Percentiles rank a stretch among this genome's conserved stretches.
phyloP scores from a whole-genome alignment of 2,797 vertebrate genomes.

The Amblyraja radiata region DNA sequence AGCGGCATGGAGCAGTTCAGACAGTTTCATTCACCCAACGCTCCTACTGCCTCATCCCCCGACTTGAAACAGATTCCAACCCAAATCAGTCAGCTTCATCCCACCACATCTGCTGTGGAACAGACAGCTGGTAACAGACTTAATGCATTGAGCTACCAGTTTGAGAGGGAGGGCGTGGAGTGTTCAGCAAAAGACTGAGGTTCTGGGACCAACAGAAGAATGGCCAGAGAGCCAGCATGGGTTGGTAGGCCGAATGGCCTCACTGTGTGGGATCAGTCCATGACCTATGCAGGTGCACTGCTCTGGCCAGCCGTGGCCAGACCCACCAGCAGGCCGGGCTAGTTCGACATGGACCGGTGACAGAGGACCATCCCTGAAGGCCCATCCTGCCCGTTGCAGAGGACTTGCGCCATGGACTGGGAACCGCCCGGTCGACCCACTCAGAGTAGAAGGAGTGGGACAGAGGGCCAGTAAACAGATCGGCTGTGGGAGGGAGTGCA shows the following conservation, averaged over 20 bases:
- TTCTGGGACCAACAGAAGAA: neutral
- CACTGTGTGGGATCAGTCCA: neutral
- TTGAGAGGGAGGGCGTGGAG: neutral
- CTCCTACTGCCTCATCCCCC: neutral
- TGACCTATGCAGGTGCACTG: neutral
- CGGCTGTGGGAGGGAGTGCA: too few species aligned
- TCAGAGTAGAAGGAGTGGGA: too few species aligned
- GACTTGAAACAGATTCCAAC: neutral
- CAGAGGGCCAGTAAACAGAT: too few species aligned
- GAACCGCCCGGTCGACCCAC: too few species aligned
- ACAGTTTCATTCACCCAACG: neutral
- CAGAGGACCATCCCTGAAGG: too few species aligned
- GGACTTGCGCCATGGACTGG: too few species aligned
- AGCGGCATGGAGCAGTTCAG: neutral
- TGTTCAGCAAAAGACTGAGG: neutral
- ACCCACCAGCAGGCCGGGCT: neutral
- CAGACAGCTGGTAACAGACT: neutral
- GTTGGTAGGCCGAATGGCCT: neutral
- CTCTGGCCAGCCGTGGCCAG: too few species aligned
- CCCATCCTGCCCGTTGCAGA: too few species aligned
- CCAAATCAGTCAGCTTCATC: neutral
- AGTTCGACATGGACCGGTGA: too few species aligned
- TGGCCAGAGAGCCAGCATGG: neutral
- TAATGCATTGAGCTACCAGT: neutral
- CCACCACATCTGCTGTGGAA: neutral